Conservation (phyloP, 2,888 invertebrate genomes). For the Agrotis segetum region DNA sequence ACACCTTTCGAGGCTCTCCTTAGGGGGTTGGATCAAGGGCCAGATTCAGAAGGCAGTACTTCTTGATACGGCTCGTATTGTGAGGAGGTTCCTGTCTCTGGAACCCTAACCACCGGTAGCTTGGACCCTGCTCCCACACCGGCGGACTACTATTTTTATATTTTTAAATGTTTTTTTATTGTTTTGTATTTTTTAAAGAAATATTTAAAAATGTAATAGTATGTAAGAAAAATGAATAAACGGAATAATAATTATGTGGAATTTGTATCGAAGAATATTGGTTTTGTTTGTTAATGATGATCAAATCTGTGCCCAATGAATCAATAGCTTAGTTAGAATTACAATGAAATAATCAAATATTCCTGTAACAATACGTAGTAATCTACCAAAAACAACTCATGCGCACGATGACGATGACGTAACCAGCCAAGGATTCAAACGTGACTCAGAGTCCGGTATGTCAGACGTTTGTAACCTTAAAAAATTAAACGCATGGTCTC, state of each 20-base stretch:
- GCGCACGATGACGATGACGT: constrained; percentile 81
- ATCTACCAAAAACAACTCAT: constrained; percentile 68
- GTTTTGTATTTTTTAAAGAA: too few relatives aligned
- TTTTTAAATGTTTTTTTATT: too few relatives aligned
- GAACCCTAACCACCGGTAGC: too few relatives aligned
- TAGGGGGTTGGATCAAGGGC: too few relatives aligned
- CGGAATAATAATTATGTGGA: constrained; percentile 2
- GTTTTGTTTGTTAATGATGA: constrained; percentile 25
- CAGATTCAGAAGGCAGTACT: too few relatives aligned
- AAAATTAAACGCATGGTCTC: constrained; percentile 62
- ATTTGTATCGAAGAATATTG: constrained; percentile 18
- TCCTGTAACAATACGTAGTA: constrained; percentile 59
- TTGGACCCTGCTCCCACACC: too few relatives aligned
- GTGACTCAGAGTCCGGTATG: constrained; percentile 79
- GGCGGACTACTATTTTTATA: too few relatives aligned
- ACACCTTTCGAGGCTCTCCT: too few relatives aligned
- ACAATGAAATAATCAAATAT: constrained; percentile 56
- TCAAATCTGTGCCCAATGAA: constrained; percentile 27
- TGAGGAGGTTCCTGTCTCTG: too few relatives aligned
- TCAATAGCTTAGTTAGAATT: constrained; percentile 50
- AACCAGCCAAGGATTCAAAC: constrained; percentile 81
- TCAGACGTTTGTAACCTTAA: constrained; percentile 64
- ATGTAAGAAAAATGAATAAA: too few relatives aligned
- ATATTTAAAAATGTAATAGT: too few relatives aligned
- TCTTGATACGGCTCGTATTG: too few relatives aligned